Base-by-base conservation (phyloP, 2,888 invertebrate genomes). In the Agrochola circellaris region DNA sequence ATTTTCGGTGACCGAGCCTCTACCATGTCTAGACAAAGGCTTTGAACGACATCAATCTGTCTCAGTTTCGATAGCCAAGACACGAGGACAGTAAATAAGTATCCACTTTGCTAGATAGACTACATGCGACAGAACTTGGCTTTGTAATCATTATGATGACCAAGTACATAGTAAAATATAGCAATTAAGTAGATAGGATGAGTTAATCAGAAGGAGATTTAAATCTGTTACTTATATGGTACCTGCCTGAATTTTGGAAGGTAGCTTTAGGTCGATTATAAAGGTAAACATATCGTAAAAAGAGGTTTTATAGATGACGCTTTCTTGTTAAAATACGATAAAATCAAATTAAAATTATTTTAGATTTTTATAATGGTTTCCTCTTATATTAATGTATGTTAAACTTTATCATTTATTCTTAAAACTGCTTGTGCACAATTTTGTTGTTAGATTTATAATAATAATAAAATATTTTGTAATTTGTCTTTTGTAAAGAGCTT, bases 1-100 rank as follows among this genome's bases (percentile, higher is more conserved):
- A 80, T 67, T 76, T 87, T 87, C 51, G 72, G 71, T n/a, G 65
- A 62, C 71, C 75, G 26, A 70, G 62, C 87, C 87, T 72, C 61
- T 66, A 30, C 26, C 8, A 64, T 38, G 60, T 77, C 78, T 68
- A 66, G 61, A 72, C 75, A 72, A 65, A 69, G 69, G 69, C 34
- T 85, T 82, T 61, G 15, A 51, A 45, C 15, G 60, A 69, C 69
- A 74, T 66, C 9, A 68, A 81, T 81, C 26, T 66, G 60, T 65
- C 42, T n/a, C 65, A 65, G 65, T 60, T 34, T 60, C 48, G 85
- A 82, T 85, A 85, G 56, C 69, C 20, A 26, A 56, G 73, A 54
- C 60, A 64, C 20, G 54, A 26, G 30, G 62, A 48, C 78, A 34
- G 15, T 61, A 45, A 42, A 79, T 77, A 34, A 76, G 76, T 61